Conservation (phyloP, 2,888 invertebrate species). For the Melieria omissa region DNA sequence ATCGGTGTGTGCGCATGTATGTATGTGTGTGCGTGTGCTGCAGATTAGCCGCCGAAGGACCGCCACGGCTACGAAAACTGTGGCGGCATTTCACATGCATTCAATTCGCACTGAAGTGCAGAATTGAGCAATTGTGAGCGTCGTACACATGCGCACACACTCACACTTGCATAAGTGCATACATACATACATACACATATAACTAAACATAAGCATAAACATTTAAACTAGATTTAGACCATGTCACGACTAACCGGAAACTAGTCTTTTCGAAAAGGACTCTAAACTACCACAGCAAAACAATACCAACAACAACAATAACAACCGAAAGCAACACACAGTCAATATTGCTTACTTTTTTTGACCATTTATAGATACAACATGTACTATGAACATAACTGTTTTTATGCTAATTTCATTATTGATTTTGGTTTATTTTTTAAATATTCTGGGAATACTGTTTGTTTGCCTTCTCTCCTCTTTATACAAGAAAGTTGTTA, state of each 20-base stretch:
- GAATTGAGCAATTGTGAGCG: neutral
- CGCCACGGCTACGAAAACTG: too few relatives aligned
- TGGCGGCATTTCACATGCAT: neutral
- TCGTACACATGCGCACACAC: neutral
- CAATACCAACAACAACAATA: slow-evolving; percentile 15
- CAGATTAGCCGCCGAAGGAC: too few relatives aligned
- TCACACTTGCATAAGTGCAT: slow-evolving; percentile 3
- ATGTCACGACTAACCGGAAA: slow-evolving; percentile 23
- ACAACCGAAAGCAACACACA: neutral
- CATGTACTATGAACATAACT: too few relatives aligned
- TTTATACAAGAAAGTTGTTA: too few relatives aligned
- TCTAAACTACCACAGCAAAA: slow-evolving; percentile 57
- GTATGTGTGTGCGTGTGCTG: too few relatives aligned
- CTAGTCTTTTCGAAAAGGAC: slow-evolving; percentile 66
- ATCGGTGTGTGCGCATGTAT: too few relatives aligned
- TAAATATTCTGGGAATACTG: too few relatives aligned
- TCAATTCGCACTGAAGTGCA: neutral
- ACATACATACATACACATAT: slow-evolving; percentile 18
- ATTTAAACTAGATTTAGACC: slow-evolving; percentile 1
- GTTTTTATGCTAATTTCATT: too few relatives aligned
- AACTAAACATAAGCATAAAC: neutral
- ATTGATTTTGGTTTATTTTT: too few relatives aligned
- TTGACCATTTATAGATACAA: too few relatives aligned
- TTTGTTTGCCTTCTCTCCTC: too few relatives aligned
- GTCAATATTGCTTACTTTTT: neutral